phyloP scores from a whole-genome alignment of 2,113 vertebrate species.

The Ranitomeya imitator region DNA sequence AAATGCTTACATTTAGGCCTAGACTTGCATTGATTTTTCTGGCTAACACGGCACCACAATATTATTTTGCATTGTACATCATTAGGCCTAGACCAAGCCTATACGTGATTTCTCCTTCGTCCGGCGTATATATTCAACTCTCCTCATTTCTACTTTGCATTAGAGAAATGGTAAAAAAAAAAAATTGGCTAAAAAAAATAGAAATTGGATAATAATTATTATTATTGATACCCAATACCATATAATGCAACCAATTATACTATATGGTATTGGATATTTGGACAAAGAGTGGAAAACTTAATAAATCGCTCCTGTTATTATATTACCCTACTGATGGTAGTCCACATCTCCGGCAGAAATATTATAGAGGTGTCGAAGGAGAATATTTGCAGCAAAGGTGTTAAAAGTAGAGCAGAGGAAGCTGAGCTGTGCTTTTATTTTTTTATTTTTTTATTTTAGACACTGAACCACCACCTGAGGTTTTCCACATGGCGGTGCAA shows the following conservation, averaged over 20 bases:
- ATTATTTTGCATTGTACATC: too few species aligned
- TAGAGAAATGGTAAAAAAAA: neutral
- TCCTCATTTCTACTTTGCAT: neutral
- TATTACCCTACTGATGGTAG: neutral
- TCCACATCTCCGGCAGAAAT: neutral
- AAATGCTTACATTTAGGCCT: neutral
- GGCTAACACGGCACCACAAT: too few species aligned
- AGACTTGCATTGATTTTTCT: too few species aligned
- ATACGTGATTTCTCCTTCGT: neutral
- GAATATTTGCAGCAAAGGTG: conserved; percentile 10
- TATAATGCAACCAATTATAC: neutral
- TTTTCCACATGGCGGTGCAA: conserved; percentile 9
- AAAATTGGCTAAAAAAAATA: neutral
- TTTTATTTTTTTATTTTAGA: neutral
- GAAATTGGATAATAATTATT: neutral
- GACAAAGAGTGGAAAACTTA: neutral
- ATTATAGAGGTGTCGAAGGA: neutral
- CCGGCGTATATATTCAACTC: neutral
- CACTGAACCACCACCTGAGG: neutral
- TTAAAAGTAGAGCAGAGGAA: conserved; percentile 5
- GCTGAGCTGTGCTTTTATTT: neutral
- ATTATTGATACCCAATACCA: neutral
- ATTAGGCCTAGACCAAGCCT: neutral
- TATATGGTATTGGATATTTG: neutral
- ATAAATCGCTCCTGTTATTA: neutral